These are phyloP conservation scores for Scytalopus superciliaris DNA, from an alignment of 2,113 vertebrate species.

Conservation along the genomic window DNA sequence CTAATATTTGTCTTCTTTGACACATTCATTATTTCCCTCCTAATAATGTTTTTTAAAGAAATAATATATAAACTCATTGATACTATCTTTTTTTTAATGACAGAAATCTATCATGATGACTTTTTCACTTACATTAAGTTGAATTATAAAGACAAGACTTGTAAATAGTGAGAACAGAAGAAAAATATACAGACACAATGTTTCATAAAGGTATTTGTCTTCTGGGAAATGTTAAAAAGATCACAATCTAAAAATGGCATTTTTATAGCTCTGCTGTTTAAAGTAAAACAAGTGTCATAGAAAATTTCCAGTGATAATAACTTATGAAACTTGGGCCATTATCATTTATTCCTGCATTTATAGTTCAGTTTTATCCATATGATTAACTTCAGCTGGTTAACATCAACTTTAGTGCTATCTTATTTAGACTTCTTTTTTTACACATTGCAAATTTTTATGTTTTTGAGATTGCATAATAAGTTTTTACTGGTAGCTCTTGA, in stretches of 20 bases:
- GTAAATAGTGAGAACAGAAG: background rate
- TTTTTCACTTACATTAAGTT: background rate
- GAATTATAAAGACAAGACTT: background rate
- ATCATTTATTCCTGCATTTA: background rate
- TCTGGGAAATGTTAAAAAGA: background rate
- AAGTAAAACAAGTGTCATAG: background rate
- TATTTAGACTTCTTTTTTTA: background rate
- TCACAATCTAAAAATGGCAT: background rate
- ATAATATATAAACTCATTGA: background rate
- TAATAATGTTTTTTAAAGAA: background rate
- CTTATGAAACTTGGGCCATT: background rate
- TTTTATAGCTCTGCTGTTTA: background rate
- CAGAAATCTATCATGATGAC: background rate
- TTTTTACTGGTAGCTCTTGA: background rate
- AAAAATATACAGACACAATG: background rate
- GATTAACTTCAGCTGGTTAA: background rate
- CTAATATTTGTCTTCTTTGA: background rate
- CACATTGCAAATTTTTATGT: constrained; percentile 1
- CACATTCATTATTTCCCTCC: background rate
- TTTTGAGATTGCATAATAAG: background rate
- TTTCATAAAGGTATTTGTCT: background rate
- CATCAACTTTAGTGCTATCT: background rate
- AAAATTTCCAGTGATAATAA: background rate
- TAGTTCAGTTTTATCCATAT: background rate
- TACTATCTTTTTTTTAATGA: background rate